phyloP scores from a whole-genome alignment of 1,140 invertebrate species.

The Stenopsyche tienmushanensis region DNA sequence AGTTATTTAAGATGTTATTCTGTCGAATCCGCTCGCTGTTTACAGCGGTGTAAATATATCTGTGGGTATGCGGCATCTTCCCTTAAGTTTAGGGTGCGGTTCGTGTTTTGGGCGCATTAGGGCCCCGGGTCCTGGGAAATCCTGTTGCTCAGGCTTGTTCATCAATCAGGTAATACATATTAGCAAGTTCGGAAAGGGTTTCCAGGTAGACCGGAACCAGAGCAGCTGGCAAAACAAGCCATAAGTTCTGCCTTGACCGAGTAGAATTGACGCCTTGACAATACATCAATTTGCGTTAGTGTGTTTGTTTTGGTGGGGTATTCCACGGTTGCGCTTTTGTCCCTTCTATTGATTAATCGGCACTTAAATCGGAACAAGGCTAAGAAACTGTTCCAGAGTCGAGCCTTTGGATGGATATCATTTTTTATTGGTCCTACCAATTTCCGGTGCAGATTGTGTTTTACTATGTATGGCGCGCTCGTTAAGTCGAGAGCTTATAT shows the following conservation, averaged over 20 bases:
- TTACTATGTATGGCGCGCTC: too few species aligned
- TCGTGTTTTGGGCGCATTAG: background rate
- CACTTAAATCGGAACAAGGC: background rate
- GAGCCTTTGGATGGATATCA: too few species aligned
- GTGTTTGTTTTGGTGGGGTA: too few species aligned
- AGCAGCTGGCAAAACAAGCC: slow-evolving; percentile 7
- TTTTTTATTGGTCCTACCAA: too few species aligned
- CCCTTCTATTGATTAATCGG: background rate
- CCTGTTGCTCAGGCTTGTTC: slow-evolving; percentile 3
- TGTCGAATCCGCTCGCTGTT: too few species aligned
- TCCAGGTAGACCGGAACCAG: background rate
- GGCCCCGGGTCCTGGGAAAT: background rate
- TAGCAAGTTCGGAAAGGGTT: slow-evolving; percentile 2
- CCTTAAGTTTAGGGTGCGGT: background rate
- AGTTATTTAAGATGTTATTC: too few species aligned
- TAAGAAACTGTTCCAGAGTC: too few species aligned
- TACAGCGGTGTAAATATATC: too few species aligned
- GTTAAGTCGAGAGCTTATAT: too few species aligned
- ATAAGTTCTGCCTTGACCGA: background rate
- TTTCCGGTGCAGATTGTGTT: too few species aligned
- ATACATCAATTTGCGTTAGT: background rate
- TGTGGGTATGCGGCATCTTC: too few species aligned
- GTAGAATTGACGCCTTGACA: background rate
- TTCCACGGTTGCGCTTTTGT: background rate
- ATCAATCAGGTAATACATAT: slow-evolving; percentile 7